Evolutionary conservation across 2,797 vertebrate genomes (phyloP), one percentile per base, ranked within the genome.

Genomic region (Tympanoctomys barrerae): DNA sequence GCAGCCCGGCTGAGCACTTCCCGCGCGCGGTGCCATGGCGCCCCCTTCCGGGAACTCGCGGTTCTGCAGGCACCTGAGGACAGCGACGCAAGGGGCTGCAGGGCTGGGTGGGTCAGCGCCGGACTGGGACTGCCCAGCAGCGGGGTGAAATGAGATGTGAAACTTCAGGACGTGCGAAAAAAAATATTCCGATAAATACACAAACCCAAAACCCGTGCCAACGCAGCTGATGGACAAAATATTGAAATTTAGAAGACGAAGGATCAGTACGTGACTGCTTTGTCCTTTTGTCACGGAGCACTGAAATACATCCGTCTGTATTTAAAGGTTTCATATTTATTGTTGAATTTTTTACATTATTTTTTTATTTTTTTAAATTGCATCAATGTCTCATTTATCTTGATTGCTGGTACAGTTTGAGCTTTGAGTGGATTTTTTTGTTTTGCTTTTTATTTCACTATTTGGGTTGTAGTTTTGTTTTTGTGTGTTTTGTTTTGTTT

Each of bases 301-400:
- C 73, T 39, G 57, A 22, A 3, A 64, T 7, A 28, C 22, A 18
- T 64, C 42, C 3, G 0, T 64, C 62, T 90, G 75, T 86, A 39
- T 73, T 71, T 59, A 68, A 90, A 64, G 54, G 24, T 54, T 49
- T 57, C 71, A 46, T 78, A 61, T 52, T 95, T 78, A 68, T 64
- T 82, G 13, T 36, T 77, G 36, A 61, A n/a, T 71, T 93, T 94
- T 79, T 70, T 26, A 11, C 62, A 61, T 82, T 92, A 61, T 81
- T 92, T 78, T 78, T 57, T 87, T 7, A 73, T 77, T 68, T 57
- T 61, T 87, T 75, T 49, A 4, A 79, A 66, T 57, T 81, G 39
- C 46, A 9, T 86, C 84, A 57, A 85, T 83, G 71, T 77, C 6
- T 11, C 70, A 46, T 57, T 39, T 66, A 16, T 81, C 82, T 94